Percentiles rank a stretch among this genome's conserved stretches.
Conservation (phyloP, 1,140 invertebrate species). For the Anastatus disparis region DNA sequence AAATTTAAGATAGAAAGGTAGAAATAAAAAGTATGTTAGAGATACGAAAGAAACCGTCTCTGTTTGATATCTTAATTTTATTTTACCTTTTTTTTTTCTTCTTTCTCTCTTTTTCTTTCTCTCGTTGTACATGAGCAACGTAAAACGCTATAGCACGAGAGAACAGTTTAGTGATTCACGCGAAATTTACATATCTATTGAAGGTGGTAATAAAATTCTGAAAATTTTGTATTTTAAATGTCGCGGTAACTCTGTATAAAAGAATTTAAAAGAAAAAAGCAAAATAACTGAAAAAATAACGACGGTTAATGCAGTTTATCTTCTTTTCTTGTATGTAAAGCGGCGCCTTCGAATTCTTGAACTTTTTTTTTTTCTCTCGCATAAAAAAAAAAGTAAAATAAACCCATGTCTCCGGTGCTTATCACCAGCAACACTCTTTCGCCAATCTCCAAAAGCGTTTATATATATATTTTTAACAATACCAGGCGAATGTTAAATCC, state of each 20-base stretch:
- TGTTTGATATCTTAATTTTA: conserved; percentile 19
- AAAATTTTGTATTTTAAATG: conserved; percentile 32
- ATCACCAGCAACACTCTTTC: no score
- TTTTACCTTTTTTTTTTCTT: no score
- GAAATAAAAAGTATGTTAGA: conserved; percentile 2
- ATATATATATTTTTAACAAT: conserved; percentile 36
- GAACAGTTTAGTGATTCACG: conserved; percentile 17
- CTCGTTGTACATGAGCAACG: no score
- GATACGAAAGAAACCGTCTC: conserved; percentile 6
- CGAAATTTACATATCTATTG: conserved; percentile 32
- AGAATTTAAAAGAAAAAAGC: not conserved
- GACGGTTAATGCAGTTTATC: conserved; percentile 1
- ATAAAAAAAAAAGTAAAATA: no score
- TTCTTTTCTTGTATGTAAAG: not conserved
- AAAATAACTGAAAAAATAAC: not conserved
- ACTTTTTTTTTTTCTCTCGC: not conserved
- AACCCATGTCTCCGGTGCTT: no score
- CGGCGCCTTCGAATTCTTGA: not conserved
- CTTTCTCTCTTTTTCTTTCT: no score
- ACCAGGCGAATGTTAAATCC: not conserved
- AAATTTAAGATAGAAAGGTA: conserved; percentile 12
- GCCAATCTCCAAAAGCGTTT: conserved; percentile 29
- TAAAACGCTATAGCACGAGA: not conserved
- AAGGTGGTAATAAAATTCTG: conserved; percentile 17
- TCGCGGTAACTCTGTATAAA: not conserved